Evolutionary conservation across 2,888 invertebrate genomes (phyloP), one percentile per base, ranked within the genome.

Genomic region (Acheta domesticus): DNA sequence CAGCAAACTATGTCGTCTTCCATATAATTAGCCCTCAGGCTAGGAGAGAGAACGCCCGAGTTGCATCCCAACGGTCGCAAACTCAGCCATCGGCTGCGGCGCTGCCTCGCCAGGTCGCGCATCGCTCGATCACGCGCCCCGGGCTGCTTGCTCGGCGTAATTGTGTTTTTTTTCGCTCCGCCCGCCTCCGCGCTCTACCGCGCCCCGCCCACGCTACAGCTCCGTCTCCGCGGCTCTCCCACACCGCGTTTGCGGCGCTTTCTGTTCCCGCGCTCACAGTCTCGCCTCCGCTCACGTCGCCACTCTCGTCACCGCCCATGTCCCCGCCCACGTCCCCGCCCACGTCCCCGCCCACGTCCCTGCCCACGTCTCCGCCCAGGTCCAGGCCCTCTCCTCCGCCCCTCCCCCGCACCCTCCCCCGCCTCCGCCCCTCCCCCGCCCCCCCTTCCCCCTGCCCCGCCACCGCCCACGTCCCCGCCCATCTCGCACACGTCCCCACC

Each of bases 91-190:
- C 36, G 36, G 36, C 62, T 1, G 16, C 62, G 62, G 62, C 62
- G 5, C 62, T 62, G 16, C 16, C 14, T 14, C 62, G 62, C 14
- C n/a, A 14, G 62, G n/a, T 62, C 62, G 62, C n/a, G 14, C 62
- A 16, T 62, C 62, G 62, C 62, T 62, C 62, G 62, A 14, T 62
- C 62, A n/a, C 62, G 14, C 62, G 62, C 62, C 62, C 4, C 62
- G 62, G n/a, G 62, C 62, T 62, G 62, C 62, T 62, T 62, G 62
- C 62, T 62, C 62, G 62, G 16, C 62, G 62, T 62, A 62, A 62
- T 62, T 62, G 62, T 62, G 62, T 62, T 62, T 62, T 62, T 62
- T 62, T n/a, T 19, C 11, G 3, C 16, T 62, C 62, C 62, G 16
- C 14, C n/a, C 14, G 4, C 12, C n/a, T 12, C n/a, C 62, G 62